Conservation (phyloP, 2,113 vertebrate genomes). For the Leptobrachium ailaonicum region DNA sequence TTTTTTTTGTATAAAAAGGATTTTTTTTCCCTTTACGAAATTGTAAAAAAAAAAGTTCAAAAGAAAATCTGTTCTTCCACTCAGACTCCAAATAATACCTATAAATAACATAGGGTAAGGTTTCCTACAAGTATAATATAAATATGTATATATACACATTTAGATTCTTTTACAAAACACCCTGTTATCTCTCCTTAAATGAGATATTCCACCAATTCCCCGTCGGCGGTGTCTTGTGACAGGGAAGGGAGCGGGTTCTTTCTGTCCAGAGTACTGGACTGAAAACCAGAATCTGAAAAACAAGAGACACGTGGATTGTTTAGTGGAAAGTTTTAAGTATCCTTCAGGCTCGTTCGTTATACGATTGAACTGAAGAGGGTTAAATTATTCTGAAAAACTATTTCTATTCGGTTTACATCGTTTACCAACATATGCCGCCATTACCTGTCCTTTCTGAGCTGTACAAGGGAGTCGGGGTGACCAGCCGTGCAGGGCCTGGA, state of each 20-base stretch:
- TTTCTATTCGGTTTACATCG: too few species aligned
- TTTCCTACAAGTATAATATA: constrained; percentile 37
- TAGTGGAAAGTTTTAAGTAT: too few species aligned
- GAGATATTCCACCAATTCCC: constrained; percentile 82
- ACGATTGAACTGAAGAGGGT: too few species aligned
- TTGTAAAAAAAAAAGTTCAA: not conserved
- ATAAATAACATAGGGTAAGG: constrained; percentile 30
- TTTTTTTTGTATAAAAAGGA: not conserved
- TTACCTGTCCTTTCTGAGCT: constrained; percentile 70
- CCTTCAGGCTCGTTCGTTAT: too few species aligned
- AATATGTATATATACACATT: too few species aligned
- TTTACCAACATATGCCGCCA: too few species aligned
- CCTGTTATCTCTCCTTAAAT: constrained; percentile 62
- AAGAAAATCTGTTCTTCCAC: not conserved
- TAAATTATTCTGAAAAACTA: too few species aligned
- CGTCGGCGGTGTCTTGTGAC: constrained; percentile 74
- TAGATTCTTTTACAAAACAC: constrained; percentile 5
- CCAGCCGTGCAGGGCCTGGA: constrained; percentile 59
- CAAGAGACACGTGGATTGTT: not conserved
- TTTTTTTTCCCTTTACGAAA: not conserved
- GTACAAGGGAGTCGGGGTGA: constrained; percentile 62
- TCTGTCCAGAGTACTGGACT: constrained; percentile 74
- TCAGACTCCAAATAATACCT: constrained; percentile 8
- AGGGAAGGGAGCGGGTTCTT: constrained; percentile 66
- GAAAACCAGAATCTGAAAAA: constrained; percentile 68